Evolutionary conservation across 1,140 invertebrate species (phyloP), one percentile per base, ranked within the genome.

Genomic region (Penaeus indicus): DNA sequence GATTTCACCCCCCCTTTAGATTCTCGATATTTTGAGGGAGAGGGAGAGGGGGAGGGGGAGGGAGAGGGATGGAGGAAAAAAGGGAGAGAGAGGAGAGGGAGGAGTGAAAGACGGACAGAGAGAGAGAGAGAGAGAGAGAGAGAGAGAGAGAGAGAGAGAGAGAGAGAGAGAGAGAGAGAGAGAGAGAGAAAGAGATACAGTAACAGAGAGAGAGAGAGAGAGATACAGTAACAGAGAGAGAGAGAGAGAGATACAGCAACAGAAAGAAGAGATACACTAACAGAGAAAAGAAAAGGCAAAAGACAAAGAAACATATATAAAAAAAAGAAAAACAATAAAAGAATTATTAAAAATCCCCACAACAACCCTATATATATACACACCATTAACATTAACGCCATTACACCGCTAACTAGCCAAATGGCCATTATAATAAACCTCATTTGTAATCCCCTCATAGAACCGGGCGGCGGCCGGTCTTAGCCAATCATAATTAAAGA

Each of bases 221-320:
- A 77, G 72, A 77, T 60, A 63, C 75, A 80, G 60, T 25, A 64
- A 86, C 38, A 80, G 62, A 78, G 85, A 86, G 61, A 64, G 38
- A 62, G 77, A 67, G 38, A 54, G 19, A 67, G 78, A 86, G 61
- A 79, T 61, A 77, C 69, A 75, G 69, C 75, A 47, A 47, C 3
- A 47, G 10, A 54, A 13, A 54, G 8, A 61, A 85, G 83, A 84
- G 64, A 84, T 63, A 84, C 38, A 42, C 0, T 42, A 42, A 64
- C n/a, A 47, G 85, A 86, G 54, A 78, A 75, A 77, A 72, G 75
- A 64, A 78, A 42, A 3, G 38, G 0, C 32, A 42, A 42, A 7
- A 42, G 84, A 85, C 69, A 85, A 69, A 84, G 83, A 84, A 62
- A 84, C 63, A 85, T 75, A 72, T 64, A 85, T 61, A 81, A 78